Percentiles rank a stretch among this genome's conserved stretches.
phyloP scores from a whole-genome alignment of 2,113 vertebrate genomes.

The Lanius collurio region DNA sequence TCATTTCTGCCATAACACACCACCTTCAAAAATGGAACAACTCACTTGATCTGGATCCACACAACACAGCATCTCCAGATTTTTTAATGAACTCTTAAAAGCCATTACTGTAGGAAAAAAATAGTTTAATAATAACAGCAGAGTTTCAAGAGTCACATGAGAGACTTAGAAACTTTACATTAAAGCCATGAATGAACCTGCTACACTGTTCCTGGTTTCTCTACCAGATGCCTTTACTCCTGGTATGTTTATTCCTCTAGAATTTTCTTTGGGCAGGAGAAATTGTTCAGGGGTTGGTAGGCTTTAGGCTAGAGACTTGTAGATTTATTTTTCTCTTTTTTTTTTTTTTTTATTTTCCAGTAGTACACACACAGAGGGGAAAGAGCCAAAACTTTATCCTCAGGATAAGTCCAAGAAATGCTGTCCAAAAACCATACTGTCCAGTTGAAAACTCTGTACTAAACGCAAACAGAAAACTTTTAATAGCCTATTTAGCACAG shows the following conservation, averaged over 20 bases:
- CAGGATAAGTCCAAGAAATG: not conserved
- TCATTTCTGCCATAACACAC: not conserved
- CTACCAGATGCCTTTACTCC: not conserved
- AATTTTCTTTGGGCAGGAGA: not conserved
- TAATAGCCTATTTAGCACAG: not conserved
- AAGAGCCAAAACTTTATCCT: not conserved
- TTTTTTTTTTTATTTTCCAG: too few species aligned
- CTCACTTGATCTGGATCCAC: not conserved
- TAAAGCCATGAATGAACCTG: not conserved
- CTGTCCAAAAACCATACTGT: not conserved
- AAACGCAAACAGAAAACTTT: not conserved
- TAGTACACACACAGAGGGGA: not conserved
- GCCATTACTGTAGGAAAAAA: not conserved
- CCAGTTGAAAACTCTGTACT: not conserved
- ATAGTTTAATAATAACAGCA: not conserved
- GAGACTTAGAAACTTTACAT: not conserved
- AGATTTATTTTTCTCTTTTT: not conserved
- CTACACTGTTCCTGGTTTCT: not conserved
- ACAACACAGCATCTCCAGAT: rapidly evolving
- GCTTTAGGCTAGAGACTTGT: not conserved
- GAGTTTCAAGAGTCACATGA: not conserved
- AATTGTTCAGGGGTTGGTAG: not conserved
- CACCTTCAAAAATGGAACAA: rapidly evolving
- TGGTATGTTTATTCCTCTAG: not conserved
- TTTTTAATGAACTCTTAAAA: not conserved